Base-by-base conservation (phyloP, 1,140 invertebrate species). In the Hesperophylax magnus region DNA sequence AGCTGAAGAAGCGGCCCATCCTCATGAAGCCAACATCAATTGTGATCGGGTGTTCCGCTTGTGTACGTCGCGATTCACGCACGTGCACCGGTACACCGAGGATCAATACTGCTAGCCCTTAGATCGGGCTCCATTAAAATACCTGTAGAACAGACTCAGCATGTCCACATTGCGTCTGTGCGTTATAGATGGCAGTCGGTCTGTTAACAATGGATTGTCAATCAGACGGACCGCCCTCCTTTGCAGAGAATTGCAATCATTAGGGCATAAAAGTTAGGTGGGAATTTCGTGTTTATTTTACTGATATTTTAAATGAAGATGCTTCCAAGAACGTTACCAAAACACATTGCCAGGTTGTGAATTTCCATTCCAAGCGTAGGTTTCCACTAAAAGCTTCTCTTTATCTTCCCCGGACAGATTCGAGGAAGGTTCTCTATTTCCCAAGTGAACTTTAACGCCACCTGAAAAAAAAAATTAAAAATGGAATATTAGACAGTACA, bases 281-380 rank as follows among this genome's bases (percentile, higher is more conserved):
- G 6, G 56, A 58, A 20, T 58, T 9, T 20, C 20, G 56, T n/a
- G 56, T 58, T n/a, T 18, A n/a, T 14, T 18, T 7, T 18, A 11
- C 56, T 58, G 56, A 8, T 58, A 22, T 22, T 18, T n/a, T 0
- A 20, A n/a, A 18, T n/a, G 4, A 22, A 8, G 17, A 5, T 18
- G 20, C 20, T n/a, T 1, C 56, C n/a, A 58, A 58, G 20, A 58
- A 58, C n/a, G 82, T 84, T 54, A 89, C 92, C 92, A 93, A 82
- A 91, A 93, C 75, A 92, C 92, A 80, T 92, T 92, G 83, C 93
- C 93, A 4, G 93, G 93, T 75, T 93, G 88, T 2, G 93, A 89
- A 84, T 94, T 94, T 9, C 92, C 91, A 85, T 94, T 93, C 91
- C 93, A 93, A 0, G 93, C 92, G 82, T 94, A 94, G 1, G 91